A percentile compares a stretch with the other conserved stretches of the same genome.
phyloP scores from a whole-genome alignment of 2,888 invertebrate genomes.

The Coronaproctus castanopsis region DNA sequence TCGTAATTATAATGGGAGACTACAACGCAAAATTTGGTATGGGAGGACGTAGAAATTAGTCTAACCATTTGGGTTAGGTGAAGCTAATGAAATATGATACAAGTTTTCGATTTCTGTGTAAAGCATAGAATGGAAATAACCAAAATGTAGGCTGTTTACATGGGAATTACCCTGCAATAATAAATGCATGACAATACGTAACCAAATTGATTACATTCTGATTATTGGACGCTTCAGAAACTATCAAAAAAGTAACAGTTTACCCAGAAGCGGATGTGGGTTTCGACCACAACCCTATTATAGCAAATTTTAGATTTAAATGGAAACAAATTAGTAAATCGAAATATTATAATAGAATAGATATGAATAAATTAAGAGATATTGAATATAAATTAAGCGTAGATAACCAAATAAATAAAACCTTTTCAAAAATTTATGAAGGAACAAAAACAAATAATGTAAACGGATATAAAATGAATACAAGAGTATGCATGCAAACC shows the following conservation, averaged over 20 bases:
- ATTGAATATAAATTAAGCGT: neutral
- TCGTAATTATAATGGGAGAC: neutral
- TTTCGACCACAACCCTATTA: neutral
- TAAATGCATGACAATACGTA: no score
- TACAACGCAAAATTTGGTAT: neutral
- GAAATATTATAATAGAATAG: neutral
- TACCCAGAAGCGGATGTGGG: neutral
- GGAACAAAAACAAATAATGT: neutral
- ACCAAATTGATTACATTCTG: neutral
- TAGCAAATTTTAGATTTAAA: neutral
- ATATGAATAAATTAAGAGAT: neutral
- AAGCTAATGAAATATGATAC: neutral
- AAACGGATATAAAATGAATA: neutral
- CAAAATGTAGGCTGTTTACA: neutral
- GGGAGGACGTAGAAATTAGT: neutral
- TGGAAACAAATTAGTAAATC: neutral
- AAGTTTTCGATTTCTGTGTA: neutral
- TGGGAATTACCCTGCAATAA: neutral
- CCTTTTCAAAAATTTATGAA: neutral
- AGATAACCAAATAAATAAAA: neutral
- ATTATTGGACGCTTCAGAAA: neutral
- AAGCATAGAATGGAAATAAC: neutral
- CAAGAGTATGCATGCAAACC: neutral
- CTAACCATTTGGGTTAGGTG: neutral
- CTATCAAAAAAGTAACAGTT: neutral